Conservation (phyloP, 2,888 invertebrate genomes). For the Eupithecia exiguata region DNA sequence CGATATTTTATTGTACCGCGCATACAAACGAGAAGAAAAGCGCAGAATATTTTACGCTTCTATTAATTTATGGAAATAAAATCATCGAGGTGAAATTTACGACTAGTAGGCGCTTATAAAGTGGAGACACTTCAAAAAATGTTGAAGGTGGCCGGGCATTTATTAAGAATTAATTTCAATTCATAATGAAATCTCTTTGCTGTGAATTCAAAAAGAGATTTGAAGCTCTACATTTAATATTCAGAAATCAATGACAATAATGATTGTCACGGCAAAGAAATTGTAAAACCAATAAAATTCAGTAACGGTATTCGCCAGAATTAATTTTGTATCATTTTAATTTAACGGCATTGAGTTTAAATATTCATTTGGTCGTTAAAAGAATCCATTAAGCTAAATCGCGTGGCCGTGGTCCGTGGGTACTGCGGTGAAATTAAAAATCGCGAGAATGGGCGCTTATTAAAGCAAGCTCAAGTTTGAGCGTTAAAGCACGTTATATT, state of each 20-base stretch:
- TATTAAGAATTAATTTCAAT: slow-evolving; percentile 38
- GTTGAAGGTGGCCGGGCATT: slow-evolving; percentile 21
- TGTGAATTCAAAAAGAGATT: slow-evolving; percentile 38
- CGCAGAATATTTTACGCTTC: slow-evolving; percentile 20
- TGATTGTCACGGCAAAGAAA: slow-evolving; percentile 49
- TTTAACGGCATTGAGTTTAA: slow-evolving; percentile 66
- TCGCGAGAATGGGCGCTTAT: slow-evolving; percentile 49
- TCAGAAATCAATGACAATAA: slow-evolving; percentile 50
- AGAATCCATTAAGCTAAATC: slow-evolving; percentile 72
- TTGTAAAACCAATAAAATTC: slow-evolving; percentile 54
- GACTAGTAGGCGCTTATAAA: slow-evolving; percentile 28
- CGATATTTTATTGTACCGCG: slow-evolving; percentile 25
- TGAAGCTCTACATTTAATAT: slow-evolving; percentile 45
- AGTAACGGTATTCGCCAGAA: slow-evolving; percentile 49
- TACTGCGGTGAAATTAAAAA: slow-evolving; percentile 60
- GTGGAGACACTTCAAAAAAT: slow-evolving; percentile 17
- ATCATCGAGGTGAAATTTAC: slow-evolving; percentile 26
- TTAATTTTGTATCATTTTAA: slow-evolving; percentile 73
- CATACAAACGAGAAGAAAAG: slow-evolving; percentile 14
- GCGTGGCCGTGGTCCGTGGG: slow-evolving; percentile 49
- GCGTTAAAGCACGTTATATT: slow-evolving; percentile 41
- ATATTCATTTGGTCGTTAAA: slow-evolving; percentile 74
- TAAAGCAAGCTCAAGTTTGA: slow-evolving; percentile 44
- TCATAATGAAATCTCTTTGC: slow-evolving; percentile 35
- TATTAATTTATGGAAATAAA: slow-evolving; percentile 31